Evolutionary conservation across 2,113 vertebrate species (phyloP), one percentile per base, ranked within the genome.

Genomic region (Ariopsis seemanni): DNA sequence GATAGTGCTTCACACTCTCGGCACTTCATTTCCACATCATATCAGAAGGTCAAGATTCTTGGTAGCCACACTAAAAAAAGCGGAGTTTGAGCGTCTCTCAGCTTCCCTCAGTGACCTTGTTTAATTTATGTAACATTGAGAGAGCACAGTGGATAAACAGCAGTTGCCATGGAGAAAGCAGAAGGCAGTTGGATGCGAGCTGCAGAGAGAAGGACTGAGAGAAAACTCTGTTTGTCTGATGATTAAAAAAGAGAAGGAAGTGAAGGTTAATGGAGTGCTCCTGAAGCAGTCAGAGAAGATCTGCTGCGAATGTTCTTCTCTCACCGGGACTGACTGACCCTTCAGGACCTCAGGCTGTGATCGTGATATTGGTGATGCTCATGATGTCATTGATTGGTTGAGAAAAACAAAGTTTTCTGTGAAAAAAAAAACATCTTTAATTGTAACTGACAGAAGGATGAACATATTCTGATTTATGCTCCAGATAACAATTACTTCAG

Each of bases 101-200:
- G 91, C 92, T 91, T 93, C 91, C 91, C 91, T 92, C 89, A 89
- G 91, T 92, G 90, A 91, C 90, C 88, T 93, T 89, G 92, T 94
- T 94, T 90, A 93, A 93, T 94, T 93, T 92, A 91, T 67, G 84
- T 78, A 91, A 93, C 91, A 93, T 91, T 92, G 93, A 88, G 90
- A 91, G 91, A 87, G 89, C 83, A 57, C 77, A 4, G 91, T 90
- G 93, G 92, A 93, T 93, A 92, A 42, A 92, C 85, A 86, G 90
- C 92, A 89, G 95, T 96, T 95, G 93, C 95, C 94, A 95, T 96
- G 94, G 95, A 87, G 92, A 95, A 92, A 86, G 91, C 87, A 92
- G 93, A 93, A 83, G 75, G 57, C 82, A 53, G 55, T 75, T 81
- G 65, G 63, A 65, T n/a, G 75, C 12, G 42, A 82, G 74, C 48